These are phyloP conservation scores for Heliconius hortense DNA, from an alignment of 2,888 invertebrate species.

Conservation along the genomic window DNA sequence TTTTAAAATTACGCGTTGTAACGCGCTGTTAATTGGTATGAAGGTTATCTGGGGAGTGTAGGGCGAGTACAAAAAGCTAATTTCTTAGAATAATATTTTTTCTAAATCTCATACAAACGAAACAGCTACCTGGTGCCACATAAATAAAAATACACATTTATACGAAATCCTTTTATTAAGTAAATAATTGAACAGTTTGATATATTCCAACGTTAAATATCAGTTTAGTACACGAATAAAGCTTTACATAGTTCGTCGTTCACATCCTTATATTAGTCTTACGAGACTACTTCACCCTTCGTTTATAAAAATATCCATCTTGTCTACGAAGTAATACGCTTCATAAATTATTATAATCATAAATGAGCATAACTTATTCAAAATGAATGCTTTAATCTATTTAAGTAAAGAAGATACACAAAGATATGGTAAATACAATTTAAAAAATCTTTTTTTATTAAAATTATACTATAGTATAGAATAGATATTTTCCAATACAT, in stretches of 20 bases:
- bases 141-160: constrained; percentile 24
- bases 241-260: constrained; percentile 11
- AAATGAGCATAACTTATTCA: constrained; percentile 12
- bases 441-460: background rate
- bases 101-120: background rate
- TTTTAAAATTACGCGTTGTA: too few species aligned
- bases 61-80: too few species aligned
- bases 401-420: background rate
- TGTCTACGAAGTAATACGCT: background rate
- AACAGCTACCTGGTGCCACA: too few species aligned
- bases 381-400: background rate
- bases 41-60: too few species aligned
- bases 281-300: constrained; percentile 7
- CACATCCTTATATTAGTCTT: background rate
- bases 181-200: constrained; percentile 47
- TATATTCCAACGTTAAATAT: constrained; percentile 44
- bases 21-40: too few species aligned
- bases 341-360: background rate
- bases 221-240: constrained; percentile 18
- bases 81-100: too few species aligned
- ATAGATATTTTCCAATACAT: background rate
- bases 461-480: background rate
- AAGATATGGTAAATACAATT: background rate
- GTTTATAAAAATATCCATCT: constrained; percentile 20
- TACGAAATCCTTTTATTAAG: constrained; percentile 45